These are phyloP conservation scores for Drosophila auraria DNA, from an alignment of 1,140 invertebrate species.

Conservation along the genomic window DNA sequence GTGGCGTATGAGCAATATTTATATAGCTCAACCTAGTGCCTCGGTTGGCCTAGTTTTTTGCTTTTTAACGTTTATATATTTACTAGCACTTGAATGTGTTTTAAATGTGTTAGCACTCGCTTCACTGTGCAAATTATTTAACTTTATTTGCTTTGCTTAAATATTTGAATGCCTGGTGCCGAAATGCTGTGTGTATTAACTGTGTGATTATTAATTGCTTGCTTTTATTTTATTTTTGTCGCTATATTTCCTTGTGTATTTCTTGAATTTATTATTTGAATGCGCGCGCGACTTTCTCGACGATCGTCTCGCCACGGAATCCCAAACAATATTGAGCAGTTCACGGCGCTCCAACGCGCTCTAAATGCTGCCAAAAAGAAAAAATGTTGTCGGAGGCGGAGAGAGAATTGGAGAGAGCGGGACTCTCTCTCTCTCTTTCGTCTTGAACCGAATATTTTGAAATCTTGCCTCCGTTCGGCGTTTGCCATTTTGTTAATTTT, in stretches of 20 bases:
- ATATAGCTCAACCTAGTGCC: conserved; percentile 20
- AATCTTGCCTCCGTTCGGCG: conserved; percentile 40
- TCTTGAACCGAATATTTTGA: conserved; percentile 29
- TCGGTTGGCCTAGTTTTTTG: conserved; percentile 60
- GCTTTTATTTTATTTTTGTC: conserved; percentile 22
- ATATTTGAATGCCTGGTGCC: conserved; percentile 16
- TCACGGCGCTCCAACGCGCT: conserved; percentile 39
- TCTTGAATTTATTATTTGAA: conserved; percentile 23
- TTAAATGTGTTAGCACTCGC: conserved; percentile 26
- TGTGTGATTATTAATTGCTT: conserved; percentile 33
- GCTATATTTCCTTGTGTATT: conserved; percentile 21
- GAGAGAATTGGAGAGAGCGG: background rate
- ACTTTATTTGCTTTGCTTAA: conserved; percentile 32
- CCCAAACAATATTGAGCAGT: conserved; percentile 77
- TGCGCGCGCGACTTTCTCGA: conserved; percentile 51
- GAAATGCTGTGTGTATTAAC: conserved; percentile 19
- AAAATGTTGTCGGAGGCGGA: conserved; percentile 35
- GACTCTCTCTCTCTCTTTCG: conserved; percentile 22
- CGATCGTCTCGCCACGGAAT: conserved; percentile 75
- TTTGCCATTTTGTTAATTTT: conserved; percentile 65
- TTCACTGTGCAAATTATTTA: conserved; percentile 16
- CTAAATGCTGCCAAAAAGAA: conserved; percentile 59
- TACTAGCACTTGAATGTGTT: conserved; percentile 33
- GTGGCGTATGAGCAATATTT: conserved; percentile 78
- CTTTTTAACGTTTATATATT: conserved; percentile 23